These are phyloP conservation scores for Pipistrellus kuhlii DNA, from an alignment of 2,797 vertebrate genomes.

Conservation along the genomic window DNA sequence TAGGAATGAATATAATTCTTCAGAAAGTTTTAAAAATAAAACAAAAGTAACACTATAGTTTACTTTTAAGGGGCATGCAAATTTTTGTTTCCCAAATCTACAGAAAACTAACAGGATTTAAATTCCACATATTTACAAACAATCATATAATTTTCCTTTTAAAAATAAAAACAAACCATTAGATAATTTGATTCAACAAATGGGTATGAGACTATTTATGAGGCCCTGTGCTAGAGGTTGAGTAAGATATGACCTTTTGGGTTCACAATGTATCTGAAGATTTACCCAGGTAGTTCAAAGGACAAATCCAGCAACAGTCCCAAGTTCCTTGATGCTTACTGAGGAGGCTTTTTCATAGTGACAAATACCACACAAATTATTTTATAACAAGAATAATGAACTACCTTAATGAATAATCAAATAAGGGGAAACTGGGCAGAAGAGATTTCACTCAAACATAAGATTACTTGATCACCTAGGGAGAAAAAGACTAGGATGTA, in stretches of 20 bases:
- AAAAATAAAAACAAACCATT: not conserved
- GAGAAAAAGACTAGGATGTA: not conserved
- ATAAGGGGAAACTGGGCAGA: not conserved
- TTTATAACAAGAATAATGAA: not conserved
- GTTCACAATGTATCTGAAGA: not conserved
- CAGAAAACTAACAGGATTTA: not conserved
- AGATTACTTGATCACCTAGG: not conserved
- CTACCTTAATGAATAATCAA: not conserved
- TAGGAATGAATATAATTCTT: not conserved
- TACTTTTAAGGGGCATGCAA: not conserved
- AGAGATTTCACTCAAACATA: not conserved
- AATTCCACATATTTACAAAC: not conserved
- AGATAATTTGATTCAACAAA: not conserved
- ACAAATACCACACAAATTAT: not conserved
- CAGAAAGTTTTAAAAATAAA: not conserved
- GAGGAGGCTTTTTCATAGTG: not conserved
- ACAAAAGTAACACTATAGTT: not conserved
- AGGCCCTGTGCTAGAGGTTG: not conserved
- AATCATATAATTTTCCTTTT: not conserved
- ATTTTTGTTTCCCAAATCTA: not conserved
- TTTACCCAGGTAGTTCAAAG: not conserved
- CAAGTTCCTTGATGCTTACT: not conserved
- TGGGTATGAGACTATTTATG: not conserved
- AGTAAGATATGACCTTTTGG: not conserved
- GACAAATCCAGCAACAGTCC: not conserved